Evolutionary conservation across 2,113 vertebrate species (phyloP), one percentile per base, ranked within the genome.

Genomic region (Entelurus aequoreus): DNA sequence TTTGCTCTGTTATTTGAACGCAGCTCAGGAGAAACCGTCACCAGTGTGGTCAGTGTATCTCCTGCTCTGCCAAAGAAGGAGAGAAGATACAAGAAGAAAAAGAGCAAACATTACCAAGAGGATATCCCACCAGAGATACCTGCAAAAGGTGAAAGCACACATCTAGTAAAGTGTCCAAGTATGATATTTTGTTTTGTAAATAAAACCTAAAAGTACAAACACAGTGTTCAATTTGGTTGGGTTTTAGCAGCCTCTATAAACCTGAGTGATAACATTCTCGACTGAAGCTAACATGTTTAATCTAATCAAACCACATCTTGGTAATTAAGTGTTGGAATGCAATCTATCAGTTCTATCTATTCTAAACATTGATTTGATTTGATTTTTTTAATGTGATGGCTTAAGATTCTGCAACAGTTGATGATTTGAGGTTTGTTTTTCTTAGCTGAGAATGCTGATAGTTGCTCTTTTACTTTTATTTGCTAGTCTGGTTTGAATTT

Each of bases 11-110:
- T 57, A 6, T 6, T 66, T 47, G n/a, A 40, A 75, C 77, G 0
- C 82, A 97, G 95, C 77, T 96, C 94, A 0, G 93, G 94, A 8
- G 96, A 97, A 82, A 95, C 94, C 0, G 94, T 95, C 51, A 95
- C 92, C 72, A 93, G 93, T 3, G 62, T 92, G 59, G 84, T 91
- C 2, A 94, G 91, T 46, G 44, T 89, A 60, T 95, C 92, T 49
- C 93, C 94, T n/a, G 85, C 92, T 48, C 89, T 94, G 61, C 92
- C 94, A 48, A 92, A 94, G 77, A 95, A 93, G 15, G 74, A 90
- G 75, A 93, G 92, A 80, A 92, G 89, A 63, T 90, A 89, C 82
- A 82, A 72, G 57, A 87, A 87, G 83, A 91, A 84, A 61, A 86
- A 80, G 61, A 86, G 77, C 77, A 92, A 89, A 74, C 82, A 85